Evolutionary conservation across 2,797 vertebrate genomes (phyloP).

Genomic region (Holocentrus rufus): DNA sequence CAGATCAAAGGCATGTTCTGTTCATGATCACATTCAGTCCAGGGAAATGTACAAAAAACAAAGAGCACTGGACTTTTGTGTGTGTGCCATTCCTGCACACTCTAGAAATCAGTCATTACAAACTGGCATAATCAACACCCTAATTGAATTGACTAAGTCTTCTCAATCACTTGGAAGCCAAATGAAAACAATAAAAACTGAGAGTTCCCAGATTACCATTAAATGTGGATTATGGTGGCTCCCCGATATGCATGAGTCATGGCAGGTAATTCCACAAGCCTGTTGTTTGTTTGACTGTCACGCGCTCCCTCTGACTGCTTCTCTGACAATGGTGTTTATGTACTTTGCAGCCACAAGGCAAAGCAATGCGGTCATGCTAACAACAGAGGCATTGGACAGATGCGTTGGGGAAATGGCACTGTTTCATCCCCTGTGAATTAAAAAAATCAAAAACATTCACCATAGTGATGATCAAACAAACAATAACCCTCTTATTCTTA

Average conservation of each 20-base stretch:
- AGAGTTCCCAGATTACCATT: constrained; percentile 31
- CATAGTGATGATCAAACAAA: constrained; percentile 25
- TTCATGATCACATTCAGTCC: constrained; percentile 4
- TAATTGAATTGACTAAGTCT: constrained; percentile 52
- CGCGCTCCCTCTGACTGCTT: constrained; percentile 51
- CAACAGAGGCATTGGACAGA: constrained; percentile 45
- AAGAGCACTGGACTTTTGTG: constrained; percentile 16
- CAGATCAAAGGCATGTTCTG: constrained; percentile 34
- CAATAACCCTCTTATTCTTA: constrained; percentile 15
- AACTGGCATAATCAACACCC: constrained; percentile 58
- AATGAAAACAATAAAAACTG: constrained; percentile 47
- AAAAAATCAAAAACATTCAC: constrained; percentile 12
- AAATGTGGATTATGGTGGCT: constrained; percentile 34
- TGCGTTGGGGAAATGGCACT: constrained; percentile 30
- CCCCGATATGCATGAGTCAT: constrained; percentile 56
- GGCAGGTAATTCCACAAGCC: constrained; percentile 67
- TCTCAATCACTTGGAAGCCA: constrained; percentile 46
- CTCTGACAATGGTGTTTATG: constrained; percentile 70
- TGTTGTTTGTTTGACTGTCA: constrained; percentile 71
- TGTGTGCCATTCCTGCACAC: constrained; percentile 18
- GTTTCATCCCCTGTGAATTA: constrained; percentile 27
- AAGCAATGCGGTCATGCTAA: constrained; percentile 57
- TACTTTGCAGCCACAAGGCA: constrained; percentile 56
- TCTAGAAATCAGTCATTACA: constrained; percentile 59
- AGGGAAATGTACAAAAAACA: constrained; percentile 13